A percentile compares a stretch with the other conserved stretches of the same genome.
Evolutionary conservation across 30 jellyfish, hydroid and myxozoan species (phyloP).

Genomic region (Hydractinia symbiolongicarpus): DNA sequence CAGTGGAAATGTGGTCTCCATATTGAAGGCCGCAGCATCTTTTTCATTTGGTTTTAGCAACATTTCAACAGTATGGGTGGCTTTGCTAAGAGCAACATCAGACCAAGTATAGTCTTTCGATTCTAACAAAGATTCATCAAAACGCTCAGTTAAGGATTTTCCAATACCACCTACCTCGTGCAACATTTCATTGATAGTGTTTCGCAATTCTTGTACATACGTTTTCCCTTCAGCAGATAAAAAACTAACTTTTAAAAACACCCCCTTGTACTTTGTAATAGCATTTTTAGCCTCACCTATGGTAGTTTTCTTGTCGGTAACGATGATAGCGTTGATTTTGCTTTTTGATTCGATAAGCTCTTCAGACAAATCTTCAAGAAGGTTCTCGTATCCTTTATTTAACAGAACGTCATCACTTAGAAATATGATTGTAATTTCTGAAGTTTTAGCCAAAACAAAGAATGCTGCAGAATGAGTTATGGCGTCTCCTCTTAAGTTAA

Average conservation of each 20-base stretch:
- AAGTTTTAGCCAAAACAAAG: neutral
- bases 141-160: too few species aligned
- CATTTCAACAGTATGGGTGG: too few species aligned
- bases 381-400: neutral
- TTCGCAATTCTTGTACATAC: too few species aligned
- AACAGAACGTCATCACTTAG: neutral
- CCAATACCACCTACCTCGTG: too few species aligned
- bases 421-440: neutral
- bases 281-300: neutral
- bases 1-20: too few species aligned
- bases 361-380: neutral
- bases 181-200: too few species aligned
- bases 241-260: neutral
- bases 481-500: neutral
- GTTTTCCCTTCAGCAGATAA: neutral
- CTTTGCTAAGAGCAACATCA: too few species aligned
- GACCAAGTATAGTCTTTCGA: too few species aligned
- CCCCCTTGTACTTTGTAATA: neutral
- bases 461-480: neutral
- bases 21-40: too few species aligned
- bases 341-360: neutral
- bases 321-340: neutral
- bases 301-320: neutral
- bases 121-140: too few species aligned
- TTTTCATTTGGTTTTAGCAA: too few species aligned